These are phyloP conservation scores for Elachura formosa DNA, from an alignment of 2,113 vertebrate species.

Conservation along the genomic window DNA sequence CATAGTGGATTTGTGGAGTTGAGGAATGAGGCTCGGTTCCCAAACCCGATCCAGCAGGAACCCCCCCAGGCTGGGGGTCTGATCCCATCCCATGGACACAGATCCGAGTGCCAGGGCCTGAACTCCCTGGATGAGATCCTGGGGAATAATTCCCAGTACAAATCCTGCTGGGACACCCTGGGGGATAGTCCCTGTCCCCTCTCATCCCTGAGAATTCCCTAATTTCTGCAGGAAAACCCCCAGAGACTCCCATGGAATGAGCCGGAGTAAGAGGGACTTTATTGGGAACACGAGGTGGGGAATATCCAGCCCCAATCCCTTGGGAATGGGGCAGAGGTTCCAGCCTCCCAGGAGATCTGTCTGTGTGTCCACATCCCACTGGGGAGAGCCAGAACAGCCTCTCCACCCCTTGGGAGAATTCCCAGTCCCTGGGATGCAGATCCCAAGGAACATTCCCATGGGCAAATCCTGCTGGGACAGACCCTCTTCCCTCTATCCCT, in stretches of 20 bases:
- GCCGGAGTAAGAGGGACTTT: not conserved
- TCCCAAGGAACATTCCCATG: too few species aligned
- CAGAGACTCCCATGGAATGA: not conserved
- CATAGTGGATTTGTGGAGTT: accelerated
- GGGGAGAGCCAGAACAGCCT: too few species aligned
- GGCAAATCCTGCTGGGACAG: not conserved
- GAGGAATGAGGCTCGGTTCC: accelerated
- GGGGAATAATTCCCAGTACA: not conserved
- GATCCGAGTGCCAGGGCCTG: not conserved
- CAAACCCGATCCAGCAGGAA: accelerated
- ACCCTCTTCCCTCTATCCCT: too few species aligned
- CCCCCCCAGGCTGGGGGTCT: accelerated
- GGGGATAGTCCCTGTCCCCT: too few species aligned
- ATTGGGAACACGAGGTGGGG: not conserved
- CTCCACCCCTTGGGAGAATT: too few species aligned
- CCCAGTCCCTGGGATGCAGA: too few species aligned
- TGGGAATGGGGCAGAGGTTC: too few species aligned
- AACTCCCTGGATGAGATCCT: too few species aligned
- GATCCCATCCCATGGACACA: accelerated
- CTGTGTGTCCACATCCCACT: too few species aligned
- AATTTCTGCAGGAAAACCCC: accelerated
- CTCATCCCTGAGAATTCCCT: not conserved
- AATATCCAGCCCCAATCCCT: too few species aligned
- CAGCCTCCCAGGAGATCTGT: too few species aligned
- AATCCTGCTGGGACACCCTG: not conserved